phyloP scores from a whole-genome alignment of 1,140 invertebrate species.

The Dendrolimus kikuchii region DNA sequence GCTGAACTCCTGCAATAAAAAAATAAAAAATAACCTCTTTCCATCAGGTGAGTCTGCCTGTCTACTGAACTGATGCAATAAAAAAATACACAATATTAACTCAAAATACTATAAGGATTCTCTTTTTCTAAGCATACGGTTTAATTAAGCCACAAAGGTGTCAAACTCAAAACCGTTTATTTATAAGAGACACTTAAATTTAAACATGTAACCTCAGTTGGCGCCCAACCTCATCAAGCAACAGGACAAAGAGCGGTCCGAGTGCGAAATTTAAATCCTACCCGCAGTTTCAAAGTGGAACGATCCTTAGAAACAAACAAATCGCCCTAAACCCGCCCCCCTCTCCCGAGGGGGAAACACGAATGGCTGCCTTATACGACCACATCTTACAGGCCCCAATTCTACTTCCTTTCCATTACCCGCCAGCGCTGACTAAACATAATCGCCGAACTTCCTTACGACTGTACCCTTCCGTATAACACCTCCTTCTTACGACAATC shows the following conservation, averaged over 20 bases:
- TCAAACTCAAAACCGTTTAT: conserved; percentile 41
- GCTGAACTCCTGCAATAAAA: too few species aligned
- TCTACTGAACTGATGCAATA: too few species aligned
- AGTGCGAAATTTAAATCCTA: conserved; percentile 66
- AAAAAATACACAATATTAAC: too few species aligned
- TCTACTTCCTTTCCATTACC: conserved; percentile 72
- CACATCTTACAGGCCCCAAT: conserved; percentile 70
- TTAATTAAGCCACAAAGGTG: conserved; percentile 6
- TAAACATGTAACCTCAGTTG: conserved; percentile 42
- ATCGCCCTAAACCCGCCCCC: conserved; percentile 40
- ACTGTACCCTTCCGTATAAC: conserved; percentile 65
- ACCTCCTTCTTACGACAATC: conserved; percentile 25
- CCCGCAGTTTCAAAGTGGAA: conserved; percentile 50
- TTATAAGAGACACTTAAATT: conserved; percentile 46
- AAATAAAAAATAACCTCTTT: too few species aligned
- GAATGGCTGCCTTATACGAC: conserved; percentile 64
- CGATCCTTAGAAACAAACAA: conserved; percentile 66
- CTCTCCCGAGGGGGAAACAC: conserved; percentile 31
- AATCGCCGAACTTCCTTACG: conserved; percentile 71
- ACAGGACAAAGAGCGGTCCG: conserved; percentile 54
- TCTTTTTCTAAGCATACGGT: background rate
- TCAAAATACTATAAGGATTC: background rate
- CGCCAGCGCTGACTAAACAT: conserved; percentile 67
- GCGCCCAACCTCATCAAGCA: conserved; percentile 51
- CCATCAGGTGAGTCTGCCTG: too few species aligned